Evolutionary conservation across 2,888 invertebrate genomes (phyloP), one percentile per base, ranked within the genome.

Genomic region (Holacanthella duospinosa): DNA sequence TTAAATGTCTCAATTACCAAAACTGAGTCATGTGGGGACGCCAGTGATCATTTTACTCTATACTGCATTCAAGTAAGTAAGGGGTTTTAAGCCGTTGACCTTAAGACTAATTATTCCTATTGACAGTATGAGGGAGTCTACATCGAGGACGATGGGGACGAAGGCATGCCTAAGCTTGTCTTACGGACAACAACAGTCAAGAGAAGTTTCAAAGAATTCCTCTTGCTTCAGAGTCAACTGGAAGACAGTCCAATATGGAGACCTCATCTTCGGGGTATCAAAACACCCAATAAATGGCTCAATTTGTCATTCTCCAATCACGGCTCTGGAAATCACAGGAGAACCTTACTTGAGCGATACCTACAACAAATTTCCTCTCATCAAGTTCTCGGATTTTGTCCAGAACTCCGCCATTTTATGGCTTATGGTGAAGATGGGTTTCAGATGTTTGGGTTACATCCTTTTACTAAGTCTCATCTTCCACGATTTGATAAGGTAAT

Each of bases 181-280:
- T 68, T 75, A 24, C 74, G 76, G 63, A 74, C 74, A 19, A 77
- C 77, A 26, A 72, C 68, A 48, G 79, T 79, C 2, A 77, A 77
- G 65, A 73, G 79, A 60, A 74, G 79, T n/a, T 79, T 79, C 72
- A 75, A 78, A 44, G 80, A 80, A 70, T 80, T 80, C 72, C 73
- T 79, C 28, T 76, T 77, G 59, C 75, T 80, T 2, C 80, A 80
- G 64, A 74, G 75, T 1, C 74, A 78, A 44, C 73, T 80, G 29
- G 80, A 80, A 72, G 78, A 77, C 60, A 76, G 77, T 66, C 67
- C 75, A 1, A 66, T 68, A 25, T 73, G 75, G 62, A 74, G 74
- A 58, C 71, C 73, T 43, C 72, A 74, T 64, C 64, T 76, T 61
- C 74, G 75, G 61, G 75, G 75, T 71, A 75, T 80, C 12, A 79